Conservation (phyloP, 2,797 vertebrate genomes). For the Tragopan temminckii region DNA sequence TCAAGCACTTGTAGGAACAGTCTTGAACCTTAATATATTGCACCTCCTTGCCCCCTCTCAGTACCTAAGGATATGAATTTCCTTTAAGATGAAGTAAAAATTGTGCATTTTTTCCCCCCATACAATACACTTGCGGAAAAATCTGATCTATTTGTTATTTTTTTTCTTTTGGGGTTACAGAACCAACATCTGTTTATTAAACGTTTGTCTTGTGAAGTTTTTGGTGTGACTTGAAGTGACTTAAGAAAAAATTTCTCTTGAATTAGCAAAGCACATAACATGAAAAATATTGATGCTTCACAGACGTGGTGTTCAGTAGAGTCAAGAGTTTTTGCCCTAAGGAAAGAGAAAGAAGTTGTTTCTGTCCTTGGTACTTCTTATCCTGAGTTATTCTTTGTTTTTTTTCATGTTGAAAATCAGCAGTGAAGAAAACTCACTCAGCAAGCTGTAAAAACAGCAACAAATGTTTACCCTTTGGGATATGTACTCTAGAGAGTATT, state of each 20-base stretch:
- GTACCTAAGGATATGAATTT: neutral
- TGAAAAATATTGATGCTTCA: neutral
- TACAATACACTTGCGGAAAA: neutral
- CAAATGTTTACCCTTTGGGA: conserved; percentile 72
- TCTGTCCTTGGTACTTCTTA: conserved; percentile 40
- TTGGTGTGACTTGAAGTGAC: neutral
- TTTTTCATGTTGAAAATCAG: conserved; percentile 58
- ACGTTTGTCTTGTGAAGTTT: neutral
- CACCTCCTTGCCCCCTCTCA: neutral
- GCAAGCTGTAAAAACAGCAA: conserved; percentile 58
- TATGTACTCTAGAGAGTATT: conserved; percentile 56
- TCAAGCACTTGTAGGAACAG: neutral
- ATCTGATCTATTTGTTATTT: neutral
- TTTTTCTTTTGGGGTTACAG: neutral
- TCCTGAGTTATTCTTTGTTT: conserved; percentile 37
- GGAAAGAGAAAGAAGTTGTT: conserved; percentile 44
- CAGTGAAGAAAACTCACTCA: conserved; percentile 61
- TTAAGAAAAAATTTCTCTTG: neutral
- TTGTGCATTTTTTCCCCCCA: neutral
- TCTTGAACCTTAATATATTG: neutral
- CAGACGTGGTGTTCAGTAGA: neutral
- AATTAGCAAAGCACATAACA: neutral
- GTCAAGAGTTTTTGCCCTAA: conserved; percentile 31
- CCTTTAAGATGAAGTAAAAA: neutral
- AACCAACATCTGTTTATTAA: neutral